Percentiles rank a stretch among this genome's conserved stretches.
Conservation (phyloP, 2,797 vertebrate genomes). For the Hapalemur alaotrensis region DNA sequence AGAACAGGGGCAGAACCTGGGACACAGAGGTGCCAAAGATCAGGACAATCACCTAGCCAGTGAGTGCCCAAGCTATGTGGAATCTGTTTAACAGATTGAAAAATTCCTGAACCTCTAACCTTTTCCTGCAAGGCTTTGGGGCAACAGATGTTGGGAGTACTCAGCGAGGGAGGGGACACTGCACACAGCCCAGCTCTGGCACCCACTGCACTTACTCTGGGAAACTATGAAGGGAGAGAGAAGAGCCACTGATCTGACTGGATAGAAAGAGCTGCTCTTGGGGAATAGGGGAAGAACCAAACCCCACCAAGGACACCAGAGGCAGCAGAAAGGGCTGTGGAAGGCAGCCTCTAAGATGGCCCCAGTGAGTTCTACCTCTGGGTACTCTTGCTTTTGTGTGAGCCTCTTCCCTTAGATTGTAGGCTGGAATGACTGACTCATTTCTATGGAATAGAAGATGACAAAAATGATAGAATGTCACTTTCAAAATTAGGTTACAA, state of each 20-base stretch:
- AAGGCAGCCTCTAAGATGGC: not conserved
- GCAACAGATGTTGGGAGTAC: not conserved
- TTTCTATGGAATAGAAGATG: not conserved
- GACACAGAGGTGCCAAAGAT: not conserved
- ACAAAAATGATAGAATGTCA: not conserved
- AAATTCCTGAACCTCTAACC: not conserved
- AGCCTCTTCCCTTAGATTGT: not conserved
- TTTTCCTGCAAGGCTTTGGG: not conserved
- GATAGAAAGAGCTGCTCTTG: not conserved
- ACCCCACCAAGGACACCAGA: not conserved
- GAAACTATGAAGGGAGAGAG: not conserved
- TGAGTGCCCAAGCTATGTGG: not conserved
- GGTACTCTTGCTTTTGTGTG: accelerated
- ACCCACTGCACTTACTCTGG: not conserved
- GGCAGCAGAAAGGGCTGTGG: not conserved
- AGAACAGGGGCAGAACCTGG: not conserved
- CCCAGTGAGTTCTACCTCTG: not conserved
- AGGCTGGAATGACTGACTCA: not conserved
- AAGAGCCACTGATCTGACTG: not conserved
- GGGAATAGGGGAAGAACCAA: too few species aligned
- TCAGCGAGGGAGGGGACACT: not conserved
- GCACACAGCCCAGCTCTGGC: not conserved
- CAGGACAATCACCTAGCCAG: not conserved
- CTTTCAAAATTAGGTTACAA: not conserved
- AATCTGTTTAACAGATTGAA: not conserved